Evolutionary conservation across 2,113 vertebrate species (phyloP), one percentile per base, ranked within the genome.

Genomic region (Telmatochromis sp.): DNA sequence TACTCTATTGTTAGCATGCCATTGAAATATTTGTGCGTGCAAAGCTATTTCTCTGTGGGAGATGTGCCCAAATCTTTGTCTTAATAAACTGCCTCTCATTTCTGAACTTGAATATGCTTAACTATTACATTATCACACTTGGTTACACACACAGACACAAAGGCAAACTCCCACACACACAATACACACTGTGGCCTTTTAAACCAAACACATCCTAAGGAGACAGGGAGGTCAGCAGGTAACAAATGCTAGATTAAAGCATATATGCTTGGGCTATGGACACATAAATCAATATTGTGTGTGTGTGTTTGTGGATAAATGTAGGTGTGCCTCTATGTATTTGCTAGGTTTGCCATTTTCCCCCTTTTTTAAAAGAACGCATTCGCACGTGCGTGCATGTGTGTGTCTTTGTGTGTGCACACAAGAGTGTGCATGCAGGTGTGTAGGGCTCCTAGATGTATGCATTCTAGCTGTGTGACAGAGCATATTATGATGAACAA

Each of bases 401-500:
- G 80, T 57, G 78, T 63, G 31, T 26, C 21, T 75, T 81, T 73
- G 84, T 71, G 58, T 54, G 53, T 40, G 58, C 42, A 8, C 19
- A 23, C 14, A 47, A 28, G 21, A 86, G 58, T 68, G 33, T 81
- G 84, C 83, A 86, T 88, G 85, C 21, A 53, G 75, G 82, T 93
- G 85, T 92, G 80, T 73, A 85, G 37, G 73, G 19, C 80, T 92
- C 85, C 45, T 81, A 84, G 92, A 92, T 89, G 90, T 84, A 93
- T 95, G 91, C 84, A 91, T 93, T 92, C 86, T 87, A 75, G 85
- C 71, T 81, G 88, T 90, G 90, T 92, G 94, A 94, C 91, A 88
- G 92, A 87, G 82, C 88, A 92, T 90, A 92, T 94, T 94, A 93
- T 95, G 94, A 96, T 90, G 92, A 95, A 96, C 94, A 95, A 89